Conservation (phyloP, 2,888 invertebrate species). For the Netelia virgata region DNA sequence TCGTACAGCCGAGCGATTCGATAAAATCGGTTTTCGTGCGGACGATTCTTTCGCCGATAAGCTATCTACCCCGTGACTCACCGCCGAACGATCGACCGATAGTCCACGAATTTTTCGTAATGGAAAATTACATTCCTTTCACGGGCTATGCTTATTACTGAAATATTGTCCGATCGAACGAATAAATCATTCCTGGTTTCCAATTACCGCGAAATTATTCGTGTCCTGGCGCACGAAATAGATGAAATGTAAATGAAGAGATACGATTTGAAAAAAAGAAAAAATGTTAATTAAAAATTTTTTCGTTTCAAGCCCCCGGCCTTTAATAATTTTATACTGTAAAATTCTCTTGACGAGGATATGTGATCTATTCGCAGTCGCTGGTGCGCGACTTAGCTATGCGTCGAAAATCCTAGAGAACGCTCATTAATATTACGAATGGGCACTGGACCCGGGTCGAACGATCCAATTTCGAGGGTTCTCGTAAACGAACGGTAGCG, state of each 20-base stretch:
- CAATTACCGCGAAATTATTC: background rate
- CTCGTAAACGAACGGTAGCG: background rate
- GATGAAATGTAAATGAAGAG: background rate
- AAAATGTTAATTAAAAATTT: no score
- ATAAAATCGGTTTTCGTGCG: conserved; percentile 39
- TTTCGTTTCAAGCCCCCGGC: no score
- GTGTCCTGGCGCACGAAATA: background rate
- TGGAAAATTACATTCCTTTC: background rate
- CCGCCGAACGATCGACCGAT: background rate
- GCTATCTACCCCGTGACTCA: background rate
- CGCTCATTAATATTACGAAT: background rate
- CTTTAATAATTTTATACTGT: no score
- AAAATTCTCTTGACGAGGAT: no score
- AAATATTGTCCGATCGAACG: conserved; percentile 2
- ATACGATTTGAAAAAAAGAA: background rate
- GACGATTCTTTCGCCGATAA: conserved; percentile 43
- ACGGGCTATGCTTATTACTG: background rate
- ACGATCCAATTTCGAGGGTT: background rate
- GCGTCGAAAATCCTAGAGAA: background rate
- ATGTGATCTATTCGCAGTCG: no score
- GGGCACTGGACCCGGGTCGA: background rate
- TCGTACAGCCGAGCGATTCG: conserved; percentile 4
- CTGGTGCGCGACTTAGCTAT: background rate
- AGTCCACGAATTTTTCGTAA: conserved; percentile 9
- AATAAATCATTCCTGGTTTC: background rate